These are phyloP conservation scores for Drosophila limbata DNA, from an alignment of 2,888 invertebrate genomes.

Conservation along the genomic window DNA sequence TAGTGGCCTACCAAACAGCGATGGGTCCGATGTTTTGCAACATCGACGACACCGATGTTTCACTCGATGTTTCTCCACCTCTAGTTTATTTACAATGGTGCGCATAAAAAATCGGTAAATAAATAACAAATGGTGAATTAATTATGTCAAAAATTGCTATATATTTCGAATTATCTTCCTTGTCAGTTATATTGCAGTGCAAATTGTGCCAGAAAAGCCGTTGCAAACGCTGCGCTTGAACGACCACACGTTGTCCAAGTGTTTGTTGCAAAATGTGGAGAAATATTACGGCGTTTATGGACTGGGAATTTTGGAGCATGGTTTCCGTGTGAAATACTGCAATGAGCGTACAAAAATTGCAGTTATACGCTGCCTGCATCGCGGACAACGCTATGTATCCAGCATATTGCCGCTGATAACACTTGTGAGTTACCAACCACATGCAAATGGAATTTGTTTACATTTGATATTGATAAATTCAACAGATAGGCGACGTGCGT, in stretches of 20 bases:
- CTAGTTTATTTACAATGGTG: constrained; percentile 87
- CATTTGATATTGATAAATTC: neutral
- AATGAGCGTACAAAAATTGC: constrained; percentile 91
- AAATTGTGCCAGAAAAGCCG: constrained; percentile 86
- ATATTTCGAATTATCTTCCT: neutral
- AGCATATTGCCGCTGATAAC: constrained; percentile 90
- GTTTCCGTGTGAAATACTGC: constrained; percentile 92
- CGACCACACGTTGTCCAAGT: constrained; percentile 84
- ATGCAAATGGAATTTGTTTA: constrained; percentile 1
- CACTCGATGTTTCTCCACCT: too few species aligned
- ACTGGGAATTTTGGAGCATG: constrained; percentile 89
- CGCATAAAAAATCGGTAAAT: constrained; percentile 89
- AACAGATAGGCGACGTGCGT: constrained; percentile 87
- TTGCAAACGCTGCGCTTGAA: constrained; percentile 85
- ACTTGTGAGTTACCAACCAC: constrained; percentile 79
- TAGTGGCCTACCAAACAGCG: too few species aligned
- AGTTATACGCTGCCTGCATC: constrained; percentile 90
- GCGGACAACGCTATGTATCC: constrained; percentile 90
- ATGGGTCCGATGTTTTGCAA: too few species aligned
- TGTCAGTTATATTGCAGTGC: constrained; percentile 89
- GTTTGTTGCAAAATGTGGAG: constrained; percentile 88
- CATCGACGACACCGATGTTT: neutral
- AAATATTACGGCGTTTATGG: constrained; percentile 92
- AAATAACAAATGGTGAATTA: constrained; percentile 5
- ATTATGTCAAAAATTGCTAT: constrained; percentile 1